phyloP scores from a whole-genome alignment of 2,113 vertebrate genomes.

The Seriola rivoliana region DNA sequence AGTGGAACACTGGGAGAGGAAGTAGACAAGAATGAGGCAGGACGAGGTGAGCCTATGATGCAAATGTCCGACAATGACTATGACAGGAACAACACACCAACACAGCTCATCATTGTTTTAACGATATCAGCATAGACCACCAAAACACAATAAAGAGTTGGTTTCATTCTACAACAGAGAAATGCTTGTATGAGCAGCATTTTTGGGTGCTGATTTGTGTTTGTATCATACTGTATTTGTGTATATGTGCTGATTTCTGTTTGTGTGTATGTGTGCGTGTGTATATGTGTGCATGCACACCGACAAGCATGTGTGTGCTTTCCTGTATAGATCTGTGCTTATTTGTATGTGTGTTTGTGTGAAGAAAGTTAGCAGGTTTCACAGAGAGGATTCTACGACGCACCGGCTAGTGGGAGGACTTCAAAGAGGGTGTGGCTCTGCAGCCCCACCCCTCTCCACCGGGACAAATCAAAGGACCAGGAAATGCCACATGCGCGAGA shows the following conservation, averaged over 20 bases:
- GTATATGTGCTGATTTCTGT: conserved; percentile 21
- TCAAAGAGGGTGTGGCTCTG: conserved; percentile 27
- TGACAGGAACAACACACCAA: conserved; percentile 58
- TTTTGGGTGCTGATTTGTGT: conserved; percentile 43
- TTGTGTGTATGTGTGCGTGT: conserved; percentile 14
- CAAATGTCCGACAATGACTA: conserved; percentile 42
- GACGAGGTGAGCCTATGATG: conserved; percentile 29
- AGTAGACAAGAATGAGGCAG: neutral
- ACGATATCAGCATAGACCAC: conserved; percentile 44
- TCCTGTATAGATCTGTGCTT: conserved; percentile 39
- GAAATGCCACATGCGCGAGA: conserved; percentile 46
- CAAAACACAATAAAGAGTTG: conserved; percentile 69
- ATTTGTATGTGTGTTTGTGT: conserved; percentile 23
- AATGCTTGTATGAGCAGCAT: conserved; percentile 54
- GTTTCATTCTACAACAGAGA: conserved; percentile 46
- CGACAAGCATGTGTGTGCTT: conserved; percentile 58
- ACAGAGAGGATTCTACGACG: conserved; percentile 45
- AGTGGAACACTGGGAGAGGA: conserved; percentile 44
- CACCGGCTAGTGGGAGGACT: conserved; percentile 40
- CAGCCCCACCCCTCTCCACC: conserved; percentile 44
- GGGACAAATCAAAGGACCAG: conserved; percentile 55
- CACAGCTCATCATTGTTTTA: conserved; percentile 65
- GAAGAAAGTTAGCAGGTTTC: conserved; percentile 28
- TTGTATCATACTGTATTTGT: conserved; percentile 30
- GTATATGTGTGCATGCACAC: conserved; percentile 13